phyloP scores from a whole-genome alignment of 2,113 vertebrate species.

The Vulpes lagopus region DNA sequence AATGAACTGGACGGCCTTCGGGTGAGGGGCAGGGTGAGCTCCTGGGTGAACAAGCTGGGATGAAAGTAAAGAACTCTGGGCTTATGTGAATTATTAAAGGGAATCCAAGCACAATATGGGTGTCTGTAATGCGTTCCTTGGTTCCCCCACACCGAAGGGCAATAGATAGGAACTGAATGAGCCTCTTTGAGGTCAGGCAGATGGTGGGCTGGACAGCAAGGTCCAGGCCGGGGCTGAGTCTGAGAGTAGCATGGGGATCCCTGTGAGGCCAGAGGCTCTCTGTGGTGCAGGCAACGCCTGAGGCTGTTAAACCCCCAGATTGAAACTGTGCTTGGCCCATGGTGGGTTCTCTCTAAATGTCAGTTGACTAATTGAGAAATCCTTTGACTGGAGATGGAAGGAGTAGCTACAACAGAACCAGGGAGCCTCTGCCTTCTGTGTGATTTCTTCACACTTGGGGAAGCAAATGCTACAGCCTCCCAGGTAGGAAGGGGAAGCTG shows the following conservation, averaged over 20 bases:
- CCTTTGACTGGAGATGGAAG: not conserved
- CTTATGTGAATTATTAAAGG: not conserved
- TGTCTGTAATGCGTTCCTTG: not conserved
- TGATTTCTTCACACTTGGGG: not conserved
- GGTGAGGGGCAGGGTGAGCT: not conserved
- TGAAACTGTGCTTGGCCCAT: not conserved
- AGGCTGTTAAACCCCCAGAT: not conserved
- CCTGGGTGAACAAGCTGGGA: not conserved
- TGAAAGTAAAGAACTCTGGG: not conserved
- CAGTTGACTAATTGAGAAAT: not conserved
- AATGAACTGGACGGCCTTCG: not conserved
- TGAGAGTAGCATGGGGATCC: not conserved
- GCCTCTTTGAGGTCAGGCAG: not conserved
- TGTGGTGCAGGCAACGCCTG: not conserved
- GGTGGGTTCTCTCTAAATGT: not conserved
- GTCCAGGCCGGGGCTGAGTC: too few species aligned
- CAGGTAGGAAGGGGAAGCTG: not conserved
- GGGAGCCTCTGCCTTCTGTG: not conserved
- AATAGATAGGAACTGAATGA: not conserved
- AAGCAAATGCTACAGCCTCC: not conserved
- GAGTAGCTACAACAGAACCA: not conserved
- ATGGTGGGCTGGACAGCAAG: accelerated
- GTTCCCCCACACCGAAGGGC: not conserved
- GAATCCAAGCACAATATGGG: not conserved
- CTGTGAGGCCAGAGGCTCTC: not conserved